Evolutionary conservation across 2,888 invertebrate genomes (phyloP).

Genomic region (Netelia fuscicornis): DNA sequence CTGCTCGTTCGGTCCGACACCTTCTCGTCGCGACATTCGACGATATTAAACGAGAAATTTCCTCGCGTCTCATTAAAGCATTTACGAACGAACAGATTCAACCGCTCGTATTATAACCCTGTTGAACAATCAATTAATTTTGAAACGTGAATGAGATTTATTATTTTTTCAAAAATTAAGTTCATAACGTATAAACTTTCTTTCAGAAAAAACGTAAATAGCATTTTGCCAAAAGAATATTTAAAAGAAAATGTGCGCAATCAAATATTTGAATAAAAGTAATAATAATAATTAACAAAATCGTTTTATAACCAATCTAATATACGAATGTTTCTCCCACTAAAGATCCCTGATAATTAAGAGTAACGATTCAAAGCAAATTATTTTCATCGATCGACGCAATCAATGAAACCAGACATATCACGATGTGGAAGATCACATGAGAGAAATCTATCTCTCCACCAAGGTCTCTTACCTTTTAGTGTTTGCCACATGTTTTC

Average conservation of each 20-base stretch:
- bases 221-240: too few relatives aligned
- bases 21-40: neutral
- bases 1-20: slow-evolving; percentile 9
- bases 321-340: too few relatives aligned
- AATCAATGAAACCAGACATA: neutral
- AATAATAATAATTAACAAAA: too few relatives aligned
- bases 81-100: slow-evolving; percentile 33
- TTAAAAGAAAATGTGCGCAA: too few relatives aligned
- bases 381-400: neutral
- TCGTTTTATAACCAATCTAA: too few relatives aligned
- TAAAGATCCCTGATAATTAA: too few relatives aligned
- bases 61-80: slow-evolving; percentile 18
- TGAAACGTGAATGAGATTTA: too few relatives aligned
- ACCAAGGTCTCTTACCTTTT: slow-evolving; percentile 41
- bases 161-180: too few relatives aligned
- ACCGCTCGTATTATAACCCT: neutral
- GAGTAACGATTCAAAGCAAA: neutral
- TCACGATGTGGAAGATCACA: neutral
- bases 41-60: slow-evolving; percentile 25
- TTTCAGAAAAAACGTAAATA: too few relatives aligned
- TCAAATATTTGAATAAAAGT: too few relatives aligned
- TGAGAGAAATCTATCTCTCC: neutral
- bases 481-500: slow-evolving; percentile 57
- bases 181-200: too few relatives aligned
- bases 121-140: too few relatives aligned